Base-by-base conservation (phyloP, 2,888 invertebrate genomes). In the Therioaphis trifolii region DNA sequence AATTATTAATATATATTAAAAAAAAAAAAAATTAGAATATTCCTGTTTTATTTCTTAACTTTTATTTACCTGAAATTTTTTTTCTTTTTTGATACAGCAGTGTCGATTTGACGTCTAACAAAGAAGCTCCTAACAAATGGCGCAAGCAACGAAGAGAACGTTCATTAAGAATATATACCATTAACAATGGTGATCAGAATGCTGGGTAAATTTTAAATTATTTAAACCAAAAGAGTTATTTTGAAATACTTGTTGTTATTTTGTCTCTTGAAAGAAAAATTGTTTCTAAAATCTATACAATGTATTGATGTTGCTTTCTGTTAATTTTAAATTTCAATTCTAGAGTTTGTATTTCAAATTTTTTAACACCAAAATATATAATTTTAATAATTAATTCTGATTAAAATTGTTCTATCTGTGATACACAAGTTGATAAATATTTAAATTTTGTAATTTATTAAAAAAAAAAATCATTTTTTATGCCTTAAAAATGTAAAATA, bases 371-470 rank as follows among this genome's bases (percentile, higher is more conserved):
- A 18, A 74, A 63, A 63, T n/a, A 72, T 29, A 72, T 35, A 24
- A 71, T 15, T 21, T 46, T 61, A 21, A 24, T 75, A 24, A 61
- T 52, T 4, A 49, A 72, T 61, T 49, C 69, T 58, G 52, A 55
- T 58, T 69, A 21, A 43, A 52, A 69, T 18, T 12, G 18, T 52
- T 52, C 35, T 72, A 72, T 74, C 72, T 82, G 72, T 82, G 82
- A 74, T 82, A 82, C 49, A 74, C 63, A 82, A 63, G 24, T 78
- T 78, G 12, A 82, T 61, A 71, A 71, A 78, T 78, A 49, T 72
- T 40, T 72, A 35, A 11, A 58, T 29, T 80, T 72, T 72, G 46
- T 80, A 80, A 80, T 80, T 43, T 58, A 63, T 61, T 29, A 40
- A 58, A 58, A 35, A 40, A 66, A 76, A 46, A 21, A 52, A 58